These are phyloP conservation scores for Malacoctenus gilli DNA, from an alignment of 2,797 vertebrate genomes.

Conservation along the genomic window DNA sequence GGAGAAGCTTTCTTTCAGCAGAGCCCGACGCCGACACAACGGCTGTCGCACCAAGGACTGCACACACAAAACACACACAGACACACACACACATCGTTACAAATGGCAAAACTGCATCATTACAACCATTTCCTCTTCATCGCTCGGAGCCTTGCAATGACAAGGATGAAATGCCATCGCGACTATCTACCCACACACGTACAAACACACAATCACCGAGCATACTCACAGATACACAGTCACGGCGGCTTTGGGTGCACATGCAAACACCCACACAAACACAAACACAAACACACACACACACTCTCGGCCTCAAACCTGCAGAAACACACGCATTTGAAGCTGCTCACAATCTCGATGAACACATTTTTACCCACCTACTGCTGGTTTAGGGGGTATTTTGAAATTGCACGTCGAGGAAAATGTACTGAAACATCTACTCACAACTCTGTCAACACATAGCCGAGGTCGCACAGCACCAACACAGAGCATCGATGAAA, in stretches of 20 bases:
- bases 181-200: slow-evolving; percentile 42
- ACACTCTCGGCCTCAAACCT: background rate
- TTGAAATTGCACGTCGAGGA: slow-evolving; percentile 4
- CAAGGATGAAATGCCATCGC: slow-evolving; percentile 61
- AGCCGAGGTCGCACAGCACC: background rate
- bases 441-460: slow-evolving; percentile 5
- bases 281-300: background rate
- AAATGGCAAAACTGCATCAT: slow-evolving; percentile 55
- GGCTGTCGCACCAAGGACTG: slow-evolving; percentile 90
- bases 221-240: slow-evolving; percentile 37
- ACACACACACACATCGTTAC: slow-evolving; percentile 42
- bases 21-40: slow-evolving; percentile 82
- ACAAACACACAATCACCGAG: slow-evolving; percentile 33
- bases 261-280: slow-evolving; percentile 25
- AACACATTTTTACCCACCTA: slow-evolving; percentile 11
- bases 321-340: slow-evolving; percentile 5
- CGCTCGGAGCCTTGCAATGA: slow-evolving; percentile 55
- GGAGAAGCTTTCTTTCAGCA: slow-evolving; percentile 86
- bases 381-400: background rate
- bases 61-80: slow-evolving; percentile 20
- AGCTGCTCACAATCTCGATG: background rate
- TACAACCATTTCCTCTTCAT: slow-evolving; percentile 64
- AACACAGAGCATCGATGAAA: too few relatives aligned
- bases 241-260: slow-evolving; percentile 42
- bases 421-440: slow-evolving; percentile 6